phyloP scores from a whole-genome alignment of 2,888 invertebrate species.

The Monopis laevigella region DNA sequence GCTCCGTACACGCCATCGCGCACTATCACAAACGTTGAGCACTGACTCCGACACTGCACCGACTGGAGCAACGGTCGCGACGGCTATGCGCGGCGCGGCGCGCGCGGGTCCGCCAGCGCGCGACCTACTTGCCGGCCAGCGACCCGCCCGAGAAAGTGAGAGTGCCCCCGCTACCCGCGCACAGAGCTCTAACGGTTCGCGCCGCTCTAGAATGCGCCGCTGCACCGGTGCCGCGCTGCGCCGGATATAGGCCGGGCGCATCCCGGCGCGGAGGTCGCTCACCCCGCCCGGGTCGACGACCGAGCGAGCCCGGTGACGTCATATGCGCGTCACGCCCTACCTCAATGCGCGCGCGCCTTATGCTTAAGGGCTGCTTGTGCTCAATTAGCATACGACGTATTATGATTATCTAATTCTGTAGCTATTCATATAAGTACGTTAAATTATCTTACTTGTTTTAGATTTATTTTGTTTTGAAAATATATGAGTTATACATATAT shows the following conservation, averaged over 20 bases:
- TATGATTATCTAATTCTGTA: too few relatives aligned
- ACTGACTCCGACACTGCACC: conserved; percentile 35
- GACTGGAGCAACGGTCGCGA: conserved; percentile 70
- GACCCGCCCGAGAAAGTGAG: conserved; percentile 72
- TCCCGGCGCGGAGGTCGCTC: conserved; percentile 42
- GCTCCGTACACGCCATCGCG: conserved; percentile 33
- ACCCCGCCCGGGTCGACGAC: conserved; percentile 63
- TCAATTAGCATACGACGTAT: too few relatives aligned
- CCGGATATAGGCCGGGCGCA: conserved; percentile 68
- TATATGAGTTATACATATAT: too few relatives aligned
- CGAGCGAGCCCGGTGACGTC: conserved; percentile 47
- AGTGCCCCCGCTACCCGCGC: conserved; percentile 50
- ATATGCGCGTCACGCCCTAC: conserved; percentile 65
- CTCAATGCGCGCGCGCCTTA: conserved; percentile 66
- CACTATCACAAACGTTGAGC: conserved; percentile 9
- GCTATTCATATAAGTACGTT: too few relatives aligned
- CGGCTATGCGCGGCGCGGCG: conserved; percentile 63
- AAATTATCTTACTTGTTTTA: too few relatives aligned
- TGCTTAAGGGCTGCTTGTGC: conserved; percentile 47
- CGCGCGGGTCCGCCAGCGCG: conserved; percentile 72
- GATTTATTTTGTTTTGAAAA: too few relatives aligned
- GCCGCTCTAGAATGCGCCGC: conserved; percentile 66
- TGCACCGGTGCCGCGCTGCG: conserved; percentile 60
- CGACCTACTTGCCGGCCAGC: conserved; percentile 84
- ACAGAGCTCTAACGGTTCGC: conserved; percentile 53